Base-by-base conservation (phyloP, 2,113 vertebrate genomes). In the Catharus minimus region DNA sequence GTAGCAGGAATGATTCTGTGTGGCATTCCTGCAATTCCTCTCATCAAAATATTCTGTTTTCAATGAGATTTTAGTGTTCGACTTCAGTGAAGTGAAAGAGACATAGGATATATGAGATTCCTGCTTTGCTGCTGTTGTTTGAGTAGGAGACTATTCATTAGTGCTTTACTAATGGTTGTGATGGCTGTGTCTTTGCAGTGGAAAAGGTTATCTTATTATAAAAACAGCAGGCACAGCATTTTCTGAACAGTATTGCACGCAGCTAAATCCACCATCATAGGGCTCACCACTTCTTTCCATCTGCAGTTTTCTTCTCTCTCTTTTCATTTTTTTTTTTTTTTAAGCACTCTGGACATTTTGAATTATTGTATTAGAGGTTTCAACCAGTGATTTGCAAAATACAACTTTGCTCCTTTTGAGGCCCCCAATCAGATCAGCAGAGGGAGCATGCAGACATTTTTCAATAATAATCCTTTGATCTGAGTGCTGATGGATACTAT, bases 221-320 rank as follows among this genome's bases (percentile, higher is more conserved):
- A 93, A 95, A 96, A 46, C 68, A 83, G 80, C 95, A 94, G 90
- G 64, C 68, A 83, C 26, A 90, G 82, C 73, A 82, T 88, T 95
- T 95, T 93, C 82, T 88, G 67, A 88, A 47, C 53, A 81, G n/a
- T 3, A 2, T 13, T 56, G 11, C 56, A 77, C 15, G 19, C 67
- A 82, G 75, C 11, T 43, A 92, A 86, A 93, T 77, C 64, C 20
- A 81, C 36, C 44, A 64, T 91, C 76, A 72, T 64, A 93, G 28
- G 56, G 77, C 38, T 81, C 38, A 30, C 17, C 10, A 53, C 11
- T 10, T 73, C 75, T 44, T 81, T 64, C n/a, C 22, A 62, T n/a
- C 14, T n/a, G 18, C 26, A 69, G 11, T 21, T 78, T 67, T 67
- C 6, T 71, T 39, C 2, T 20, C 9, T 46, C 2, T 32, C 10